Evolutionary conservation across 2,113 vertebrate genomes (phyloP).

Genomic region (Oplegnathus fasciatus): DNA sequence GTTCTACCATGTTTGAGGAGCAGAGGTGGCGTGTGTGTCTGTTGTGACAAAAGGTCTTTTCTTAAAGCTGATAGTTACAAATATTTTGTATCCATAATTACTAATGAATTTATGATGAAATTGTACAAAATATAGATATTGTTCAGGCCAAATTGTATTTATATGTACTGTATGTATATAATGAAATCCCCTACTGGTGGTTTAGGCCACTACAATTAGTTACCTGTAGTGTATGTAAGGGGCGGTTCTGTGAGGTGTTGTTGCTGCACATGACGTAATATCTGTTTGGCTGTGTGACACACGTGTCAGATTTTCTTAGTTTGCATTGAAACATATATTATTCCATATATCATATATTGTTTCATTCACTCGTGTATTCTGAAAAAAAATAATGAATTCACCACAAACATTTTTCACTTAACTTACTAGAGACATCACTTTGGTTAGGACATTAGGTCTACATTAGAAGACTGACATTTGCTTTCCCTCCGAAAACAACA

Average conservation of each 20-base stretch:
- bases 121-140: background rate
- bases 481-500: background rate
- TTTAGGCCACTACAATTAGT: background rate
- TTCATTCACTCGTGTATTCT: background rate
- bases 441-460: too few relatives aligned
- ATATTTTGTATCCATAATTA: background rate
- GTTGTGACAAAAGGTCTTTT: background rate
- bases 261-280: background rate
- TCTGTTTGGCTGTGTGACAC: background rate
- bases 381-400: background rate
- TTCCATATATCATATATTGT: background rate
- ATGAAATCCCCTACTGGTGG: background rate
- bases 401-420: background rate
- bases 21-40: background rate
- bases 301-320: background rate
- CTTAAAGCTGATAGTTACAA: background rate
- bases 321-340: too few relatives aligned
- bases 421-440: background rate
- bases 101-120: too few relatives aligned
- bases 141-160: background rate
- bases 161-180: background rate
- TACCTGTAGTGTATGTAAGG: background rate
- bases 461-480: background rate
- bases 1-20: constrained; percentile 34
- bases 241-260: background rate